Conservation (phyloP, 2,888 invertebrate genomes). For the Bhutanitis thaidina region DNA sequence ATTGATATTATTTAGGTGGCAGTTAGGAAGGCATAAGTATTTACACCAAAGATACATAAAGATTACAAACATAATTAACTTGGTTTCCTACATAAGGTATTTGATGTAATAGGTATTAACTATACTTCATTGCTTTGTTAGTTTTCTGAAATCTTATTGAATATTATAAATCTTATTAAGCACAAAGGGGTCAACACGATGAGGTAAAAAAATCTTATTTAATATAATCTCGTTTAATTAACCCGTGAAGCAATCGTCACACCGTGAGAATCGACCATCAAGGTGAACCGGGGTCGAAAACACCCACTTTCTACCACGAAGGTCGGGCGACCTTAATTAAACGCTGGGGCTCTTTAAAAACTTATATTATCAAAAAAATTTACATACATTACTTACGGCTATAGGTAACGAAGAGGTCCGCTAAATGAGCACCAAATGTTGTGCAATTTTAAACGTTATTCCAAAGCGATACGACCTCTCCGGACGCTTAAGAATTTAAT, state of each 20-base stretch:
- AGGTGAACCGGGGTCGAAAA: constrained; percentile 49
- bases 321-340: constrained; percentile 49
- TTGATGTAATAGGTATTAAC: too few species aligned
- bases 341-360: constrained; percentile 52
- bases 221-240: constrained; percentile 6
- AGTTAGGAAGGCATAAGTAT: too few species aligned
- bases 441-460: constrained; percentile 4
- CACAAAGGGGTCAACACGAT: background rate
- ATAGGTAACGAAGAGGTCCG: constrained; percentile 22
- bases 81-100: too few species aligned
- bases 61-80: too few species aligned
- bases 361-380: constrained; percentile 46
- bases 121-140: too few species aligned
- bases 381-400: constrained; percentile 27
- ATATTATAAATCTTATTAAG: background rate
- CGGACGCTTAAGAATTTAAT: constrained; percentile 18
- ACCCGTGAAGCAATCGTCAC: constrained; percentile 31
- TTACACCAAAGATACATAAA: too few species aligned
- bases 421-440: constrained; percentile 20
- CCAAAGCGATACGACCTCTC: constrained; percentile 14
- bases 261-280: constrained; percentile 53
- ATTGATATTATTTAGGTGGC: too few species aligned
- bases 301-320: constrained; percentile 58
- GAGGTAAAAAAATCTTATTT: background rate
- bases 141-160: too few species aligned